A percentile compares a stretch with the other conserved stretches of the same genome.
Evolutionary conservation across 2,888 invertebrate species (phyloP).

Genomic region (Sabatieria punctata): DNA sequence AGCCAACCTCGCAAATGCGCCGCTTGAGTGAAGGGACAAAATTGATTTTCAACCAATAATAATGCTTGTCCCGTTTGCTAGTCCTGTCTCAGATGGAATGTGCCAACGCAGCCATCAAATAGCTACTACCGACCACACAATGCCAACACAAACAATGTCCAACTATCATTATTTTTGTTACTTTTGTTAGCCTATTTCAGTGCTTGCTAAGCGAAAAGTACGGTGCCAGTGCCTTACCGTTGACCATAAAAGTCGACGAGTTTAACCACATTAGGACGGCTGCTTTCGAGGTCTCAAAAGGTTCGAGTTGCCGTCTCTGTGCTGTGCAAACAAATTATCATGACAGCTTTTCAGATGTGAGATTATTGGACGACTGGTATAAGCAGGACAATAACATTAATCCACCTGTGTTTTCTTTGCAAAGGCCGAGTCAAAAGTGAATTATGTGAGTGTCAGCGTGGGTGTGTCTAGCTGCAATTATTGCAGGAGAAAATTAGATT

Average conservation of each 20-base stretch:
- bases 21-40: no score
- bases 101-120: background rate
- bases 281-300: conserved; percentile 27
- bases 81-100: no score
- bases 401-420: conserved; percentile 17
- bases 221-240: conserved; percentile 33
- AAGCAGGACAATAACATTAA: conserved; percentile 30
- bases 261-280: conserved; percentile 30
- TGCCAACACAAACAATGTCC: conserved; percentile 4
- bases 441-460: no score
- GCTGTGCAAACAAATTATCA: conserved; percentile 5
- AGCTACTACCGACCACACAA: background rate
- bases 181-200: conserved; percentile 19
- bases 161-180: background rate
- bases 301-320: conserved; percentile 10
- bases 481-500: background rate
- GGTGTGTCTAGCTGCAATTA: no score
- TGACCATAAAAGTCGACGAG: conserved; percentile 32
- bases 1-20: no score
- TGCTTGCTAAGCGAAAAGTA: conserved; percentile 37
- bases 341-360: conserved; percentile 25
- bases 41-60: no score
- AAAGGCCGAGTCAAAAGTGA: background rate
- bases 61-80: no score
- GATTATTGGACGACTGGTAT: conserved; percentile 33